Evolutionary conservation across 2,113 vertebrate species (phyloP), one percentile per base, ranked within the genome.

Genomic region (Glaucomys volans): DNA sequence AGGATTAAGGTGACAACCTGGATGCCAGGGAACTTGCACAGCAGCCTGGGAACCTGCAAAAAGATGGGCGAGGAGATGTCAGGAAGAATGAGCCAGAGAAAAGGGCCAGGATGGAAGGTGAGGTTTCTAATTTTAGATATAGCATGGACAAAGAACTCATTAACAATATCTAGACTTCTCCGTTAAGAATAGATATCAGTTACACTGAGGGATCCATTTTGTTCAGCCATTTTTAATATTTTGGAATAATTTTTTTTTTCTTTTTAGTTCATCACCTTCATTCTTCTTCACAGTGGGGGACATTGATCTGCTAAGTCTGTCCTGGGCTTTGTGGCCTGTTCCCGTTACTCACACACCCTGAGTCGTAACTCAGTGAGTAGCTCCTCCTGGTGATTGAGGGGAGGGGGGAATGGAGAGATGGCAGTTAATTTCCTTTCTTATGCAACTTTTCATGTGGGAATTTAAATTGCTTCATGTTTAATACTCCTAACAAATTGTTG

Each of bases 391-490:
- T 8, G 66, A 18, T 26, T 18, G 24, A 18, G 4, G 12, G 5
- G 17, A 3, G 28, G 1, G n/a, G 9, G 1, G 0, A 8, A 14
- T 2, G 4, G 42, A 71, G 5, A 85, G 18, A 37, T 44, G 28
- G 12, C n/a, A 85, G 3, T 16, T 16, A 28, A 18, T 76, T 47
- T 77, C 57, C 35, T 77, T 40, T 90, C 69, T 90, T 40, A 66
- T 1, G 32, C 1, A 71, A 77, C 30, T 64, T 74, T 71, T 30
- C 4, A 66, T 71, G 10, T 71, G 66, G 50, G 83, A 71, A 59
- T 92, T 54, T 57, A 66, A 83, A 88, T n/a, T 79, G 80, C 20
- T 67, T 84, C 52, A 75, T 91, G 77, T 52, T 82, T 42, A 94
- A 84, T n/a, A 92, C 67, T 75, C 26, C 35, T 93, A 40, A 57